Evolutionary conservation across 2,797 vertebrate genomes (phyloP), one percentile per base, ranked within the genome.

Genomic region (Urosaurus nigricauda): DNA sequence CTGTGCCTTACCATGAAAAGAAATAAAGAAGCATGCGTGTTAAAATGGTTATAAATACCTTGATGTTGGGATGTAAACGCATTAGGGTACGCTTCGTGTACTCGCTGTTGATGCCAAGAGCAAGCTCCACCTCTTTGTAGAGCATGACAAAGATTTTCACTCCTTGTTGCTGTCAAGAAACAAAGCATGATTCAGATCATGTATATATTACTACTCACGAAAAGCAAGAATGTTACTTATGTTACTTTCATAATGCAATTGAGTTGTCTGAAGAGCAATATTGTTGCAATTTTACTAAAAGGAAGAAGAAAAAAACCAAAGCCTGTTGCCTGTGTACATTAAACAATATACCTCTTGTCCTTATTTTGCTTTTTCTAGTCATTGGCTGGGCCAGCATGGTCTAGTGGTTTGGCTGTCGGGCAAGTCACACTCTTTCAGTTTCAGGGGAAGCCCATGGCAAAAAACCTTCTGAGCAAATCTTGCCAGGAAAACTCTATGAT

Each of bases 111-210:
- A 99, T 99, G 11, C 98, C 99, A 7, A 99, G 97, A 26, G 99
- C 98, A 4, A 99, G 95, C 94, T 99, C 99, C 92, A 99, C 98
- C 92, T 99, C 99, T 92, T 99, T 99, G 95, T 99, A 99, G 43
- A 99, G 97, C 97, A 99, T 98, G 80, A 99, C 96, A 86, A 98
- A 99, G 91, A 99, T 96, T 56, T 95, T 97, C 91, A 99, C 98
- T 1, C 99, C 99, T 95, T 99, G 98, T 98, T 98, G 98, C 99
- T 99, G 90, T 91, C 37, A 93, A 70, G 82, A 93, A 90, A 83
- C 4, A 95, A 90, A 93, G 91, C 35, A 87, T 43, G 88, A 51
- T 19, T 84, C 14, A 56, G 0, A 6, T 3, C 32, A 83, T 11
- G 11, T 26, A 83, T 53, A 7, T 26, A 32, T 83, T 63, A 85